Evolutionary conservation across 2,888 invertebrate genomes (phyloP), one percentile per base, ranked within the genome.

Genomic region (Eudemis profundana): DNA sequence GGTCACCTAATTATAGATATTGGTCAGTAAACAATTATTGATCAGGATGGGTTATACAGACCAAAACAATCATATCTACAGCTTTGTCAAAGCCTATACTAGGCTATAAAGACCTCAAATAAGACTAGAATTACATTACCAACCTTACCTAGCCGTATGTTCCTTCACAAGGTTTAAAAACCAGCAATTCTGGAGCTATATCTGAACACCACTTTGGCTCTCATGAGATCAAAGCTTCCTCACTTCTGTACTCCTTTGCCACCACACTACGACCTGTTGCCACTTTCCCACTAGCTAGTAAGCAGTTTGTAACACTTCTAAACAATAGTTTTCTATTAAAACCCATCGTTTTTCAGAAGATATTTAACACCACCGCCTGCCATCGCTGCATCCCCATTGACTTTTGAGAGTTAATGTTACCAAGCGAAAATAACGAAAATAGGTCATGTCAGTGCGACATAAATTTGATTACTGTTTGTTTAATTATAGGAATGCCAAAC

Each of bases 281-380:
- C 59, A 59, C 51, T 36, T 27, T 38, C 51, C 12, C 46, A 46
- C 51, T 36, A 53, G 44, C 46, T 50, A 23, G 44, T 14, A 27
- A 66, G 19, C 57, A 42, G 62, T 71, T 69, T 62, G 64, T 69
- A 61, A 68, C 60, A 74, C 60, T 46, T 46, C n/a, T 19, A 62
- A 72, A 69, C 71, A 66, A 63, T 64, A 53, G 36, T 51, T 68
- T 69, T 71, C 62, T 71, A 72, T 54, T 67, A 73, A 74, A 75
- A 76, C 73, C 72, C 83, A 83, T 84, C 46, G 68, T 79, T 66
- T 72, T 69, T 63, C 73, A 70, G 71, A 68, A 73, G 72, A 72
- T 70, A 74, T 44, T 53, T 40, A 14, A 53, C 14, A 65, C 38
- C 64, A 59, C 38, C 51, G 59, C 51, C 59, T 65, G 59, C 64